Evolutionary conservation across 2,888 invertebrate genomes (phyloP), one percentile per base, ranked within the genome.

Genomic region (Lasius fuliginosus): DNA sequence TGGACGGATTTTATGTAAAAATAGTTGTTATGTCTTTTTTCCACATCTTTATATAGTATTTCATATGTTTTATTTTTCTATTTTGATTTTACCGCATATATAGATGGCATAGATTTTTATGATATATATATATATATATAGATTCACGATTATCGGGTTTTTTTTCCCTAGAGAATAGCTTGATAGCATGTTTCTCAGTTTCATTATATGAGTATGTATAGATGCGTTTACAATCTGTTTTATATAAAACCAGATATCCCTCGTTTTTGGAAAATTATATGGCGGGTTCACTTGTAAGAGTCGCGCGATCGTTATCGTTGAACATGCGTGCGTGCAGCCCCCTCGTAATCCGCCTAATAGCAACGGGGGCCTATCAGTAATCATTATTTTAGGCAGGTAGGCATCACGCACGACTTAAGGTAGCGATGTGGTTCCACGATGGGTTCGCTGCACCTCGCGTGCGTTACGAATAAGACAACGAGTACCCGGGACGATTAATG

Each of bases 401-500:
- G 62, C 60, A 73, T 81, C 79, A 73, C 58, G 46, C 58, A 30
- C 58, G 74, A 53, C 27, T 75, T 46, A 64, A 71, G 73, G 18
- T 65, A 56, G 18, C 36, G 18, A 36, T 49, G 71, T 4, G 33
- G 23, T 60, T 46, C 56, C 46, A 36, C 75, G 73, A n/a, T 60
- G 75, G 42, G 36, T 36, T 46, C 23, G 56, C 12, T 49, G 46
- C 49, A n/a, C 15, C 27, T 74, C 40, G 64, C 60, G 53, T 75
- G 74, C 67, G 62, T 53, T 76, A 71, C 58, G 75, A 84, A 82
- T 76, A 83, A 85, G 73, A 67, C 60, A 77, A 65, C 60, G 58
- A 23, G 56, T n/a, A 49, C 27, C 15, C 30, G 53, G 15, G 11
- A 40, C 75, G 82, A 82, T 85, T 69, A 85, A 40, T 30, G 9